Evolutionary conservation across 2,797 vertebrate species (phyloP).

Genomic region (Squalus acanthias): DNA sequence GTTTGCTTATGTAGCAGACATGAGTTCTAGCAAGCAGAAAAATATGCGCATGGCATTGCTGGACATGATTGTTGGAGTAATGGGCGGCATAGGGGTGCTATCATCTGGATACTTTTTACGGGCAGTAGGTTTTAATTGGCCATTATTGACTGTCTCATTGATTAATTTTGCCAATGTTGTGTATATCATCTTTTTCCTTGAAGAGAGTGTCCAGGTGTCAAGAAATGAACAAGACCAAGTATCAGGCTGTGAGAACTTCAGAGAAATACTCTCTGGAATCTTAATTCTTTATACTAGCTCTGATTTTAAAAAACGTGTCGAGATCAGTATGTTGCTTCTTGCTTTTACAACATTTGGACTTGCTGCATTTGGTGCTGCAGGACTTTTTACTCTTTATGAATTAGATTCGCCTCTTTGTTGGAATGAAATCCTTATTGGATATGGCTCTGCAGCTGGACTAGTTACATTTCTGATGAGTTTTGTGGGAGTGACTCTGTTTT

Average conservation of each 20-base stretch:
- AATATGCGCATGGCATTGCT: slow-evolving; percentile 79
- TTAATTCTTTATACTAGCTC: slow-evolving; percentile 67
- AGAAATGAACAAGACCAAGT: slow-evolving; percentile 44
- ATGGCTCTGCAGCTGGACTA: slow-evolving; percentile 73
- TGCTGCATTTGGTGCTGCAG: slow-evolving; percentile 58
- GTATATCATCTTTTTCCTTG: slow-evolving; percentile 74
- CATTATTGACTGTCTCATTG: slow-evolving; percentile 64
- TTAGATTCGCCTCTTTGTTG: slow-evolving; percentile 86
- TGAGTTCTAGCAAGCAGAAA: slow-evolving; percentile 69
- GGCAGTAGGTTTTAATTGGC: slow-evolving; percentile 77
- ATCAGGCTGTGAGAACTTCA: slow-evolving; percentile 53
- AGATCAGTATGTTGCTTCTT: slow-evolving; percentile 67
- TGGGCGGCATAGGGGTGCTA: slow-evolving; percentile 74
- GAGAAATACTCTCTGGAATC: slow-evolving; percentile 62
- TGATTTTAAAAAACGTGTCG: slow-evolving; percentile 52
- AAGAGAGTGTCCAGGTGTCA: slow-evolving; percentile 59
- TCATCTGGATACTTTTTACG: slow-evolving; percentile 81
- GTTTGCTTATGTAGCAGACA: slow-evolving; percentile 82
- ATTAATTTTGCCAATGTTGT: slow-evolving; percentile 63
- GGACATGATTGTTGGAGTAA: slow-evolving; percentile 81
- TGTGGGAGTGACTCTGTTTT: slow-evolving; percentile 69
- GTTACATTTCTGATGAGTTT: slow-evolving; percentile 76
- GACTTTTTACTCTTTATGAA: slow-evolving; percentile 76
- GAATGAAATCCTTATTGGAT: slow-evolving; percentile 85
- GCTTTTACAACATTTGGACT: slow-evolving; percentile 68